Evolutionary conservation across 2,888 invertebrate species (phyloP).

Genomic region (Lepetodrilus schrolli): DNA sequence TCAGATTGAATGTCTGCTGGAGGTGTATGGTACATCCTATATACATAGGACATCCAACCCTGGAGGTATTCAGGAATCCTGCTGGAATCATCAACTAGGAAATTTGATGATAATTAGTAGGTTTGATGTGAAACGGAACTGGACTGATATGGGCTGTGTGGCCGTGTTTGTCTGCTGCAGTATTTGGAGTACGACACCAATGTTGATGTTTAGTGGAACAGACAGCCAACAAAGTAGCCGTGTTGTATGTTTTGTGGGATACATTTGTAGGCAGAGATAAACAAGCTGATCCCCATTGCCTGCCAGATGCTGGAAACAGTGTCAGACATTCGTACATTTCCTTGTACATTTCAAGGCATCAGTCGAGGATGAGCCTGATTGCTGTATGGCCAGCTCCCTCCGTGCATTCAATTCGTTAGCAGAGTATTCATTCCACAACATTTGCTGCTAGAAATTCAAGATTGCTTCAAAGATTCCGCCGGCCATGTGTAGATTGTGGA

Average conservation of each 20-base stretch:
- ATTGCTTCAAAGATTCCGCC: slow-evolving; percentile 13
- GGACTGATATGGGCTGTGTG: too few species aligned
- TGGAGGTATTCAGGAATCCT: too few species aligned
- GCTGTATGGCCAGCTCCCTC: not conserved
- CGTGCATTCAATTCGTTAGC: not conserved
- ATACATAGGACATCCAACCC: too few species aligned
- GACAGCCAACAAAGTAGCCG: not conserved
- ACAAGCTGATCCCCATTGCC: slow-evolving; percentile 15
- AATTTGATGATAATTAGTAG: too few species aligned
- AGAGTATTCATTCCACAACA: slow-evolving; percentile 12
- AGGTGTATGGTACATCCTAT: too few species aligned
- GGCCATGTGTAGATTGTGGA: slow-evolving; percentile 19
- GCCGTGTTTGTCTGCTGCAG: too few species aligned
- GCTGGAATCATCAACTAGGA: too few species aligned
- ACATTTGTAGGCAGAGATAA: not conserved
- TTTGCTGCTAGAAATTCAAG: slow-evolving; percentile 18
- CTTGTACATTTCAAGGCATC: slow-evolving; percentile 1
- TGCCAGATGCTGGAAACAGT: slow-evolving; percentile 11
- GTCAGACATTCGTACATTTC: not conserved
- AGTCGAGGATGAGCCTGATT: not conserved
- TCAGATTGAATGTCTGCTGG: too few species aligned
- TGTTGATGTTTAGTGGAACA: not conserved
- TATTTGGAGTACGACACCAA: not conserved
- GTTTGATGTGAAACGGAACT: too few species aligned
- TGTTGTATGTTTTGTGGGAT: not conserved